phyloP scores from a whole-genome alignment of 2,797 vertebrate species.

The Sternotherus odoratus region DNA sequence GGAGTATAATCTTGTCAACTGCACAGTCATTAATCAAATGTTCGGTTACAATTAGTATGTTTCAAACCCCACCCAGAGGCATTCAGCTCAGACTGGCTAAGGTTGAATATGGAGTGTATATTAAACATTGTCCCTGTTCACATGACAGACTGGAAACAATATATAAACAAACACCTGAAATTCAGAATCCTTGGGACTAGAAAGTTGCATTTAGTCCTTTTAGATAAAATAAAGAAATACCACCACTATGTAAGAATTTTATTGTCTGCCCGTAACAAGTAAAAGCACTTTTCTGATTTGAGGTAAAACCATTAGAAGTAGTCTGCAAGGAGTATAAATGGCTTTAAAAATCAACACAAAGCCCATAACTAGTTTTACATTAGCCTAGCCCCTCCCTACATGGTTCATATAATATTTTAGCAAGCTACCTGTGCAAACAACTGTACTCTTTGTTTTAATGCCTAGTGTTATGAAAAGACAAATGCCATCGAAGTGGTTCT shows the following conservation, averaged over 20 bases:
- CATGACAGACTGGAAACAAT: neutral
- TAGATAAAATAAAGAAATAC: constrained; percentile 18
- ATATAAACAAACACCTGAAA: neutral
- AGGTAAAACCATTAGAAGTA: constrained; percentile 78
- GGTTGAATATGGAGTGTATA: neutral
- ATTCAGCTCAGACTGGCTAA: neutral
- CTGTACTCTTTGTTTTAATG: constrained; percentile 34
- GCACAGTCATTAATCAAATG: neutral
- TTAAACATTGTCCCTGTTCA: neutral
- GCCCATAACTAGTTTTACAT: neutral
- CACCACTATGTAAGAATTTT: constrained; percentile 71
- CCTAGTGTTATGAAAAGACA: constrained; percentile 48
- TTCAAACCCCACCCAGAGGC: neutral
- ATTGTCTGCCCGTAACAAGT: constrained; percentile 72
- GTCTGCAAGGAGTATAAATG: constrained; percentile 70
- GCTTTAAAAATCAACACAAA: constrained; percentile 62
- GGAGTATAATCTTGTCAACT: neutral
- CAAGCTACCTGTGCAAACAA: constrained; percentile 20
- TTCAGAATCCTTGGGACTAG: neutral
- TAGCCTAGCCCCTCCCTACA: constrained; percentile 59
- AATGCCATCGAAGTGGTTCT: neutral
- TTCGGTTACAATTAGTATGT: neutral
- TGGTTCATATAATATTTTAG: constrained; percentile 64
- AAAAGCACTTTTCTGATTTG: constrained; percentile 76
- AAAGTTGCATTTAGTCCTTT: neutral